Percentiles rank a stretch among this genome's conserved stretches.
Evolutionary conservation across 2,888 invertebrate genomes (phyloP).

Genomic region (Hydrotaea diabolus): DNA sequence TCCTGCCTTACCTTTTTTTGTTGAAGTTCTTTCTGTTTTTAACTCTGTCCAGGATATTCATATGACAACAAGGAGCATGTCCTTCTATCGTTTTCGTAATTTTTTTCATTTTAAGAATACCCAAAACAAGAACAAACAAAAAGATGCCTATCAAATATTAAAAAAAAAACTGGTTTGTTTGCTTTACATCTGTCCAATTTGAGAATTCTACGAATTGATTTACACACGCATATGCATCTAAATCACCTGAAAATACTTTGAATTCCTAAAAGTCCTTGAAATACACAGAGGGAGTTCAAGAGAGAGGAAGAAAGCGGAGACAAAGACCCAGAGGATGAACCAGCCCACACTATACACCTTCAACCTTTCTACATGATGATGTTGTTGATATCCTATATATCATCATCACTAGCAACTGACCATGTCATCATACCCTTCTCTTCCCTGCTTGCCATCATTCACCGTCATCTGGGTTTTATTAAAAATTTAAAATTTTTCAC

Average conservation of each 20-base stretch:
- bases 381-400: not conserved
- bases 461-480: not conserved
- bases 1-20: too few species aligned
- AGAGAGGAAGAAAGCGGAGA: too few species aligned
- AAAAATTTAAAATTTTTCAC: not conserved
- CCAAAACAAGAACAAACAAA: not conserved
- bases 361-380: not conserved
- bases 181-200: not conserved
- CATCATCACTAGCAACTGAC: not conserved
- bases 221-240: not conserved
- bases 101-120: too few species aligned
- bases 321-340: not conserved
- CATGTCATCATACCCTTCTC: not conserved
- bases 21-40: too few species aligned
- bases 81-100: too few species aligned
- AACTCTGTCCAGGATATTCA: too few species aligned
- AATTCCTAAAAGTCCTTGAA: constrained; percentile 48
- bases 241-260: constrained; percentile 57
- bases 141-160: not conserved
- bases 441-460: too few species aligned
- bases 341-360: not conserved
- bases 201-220: not conserved
- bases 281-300: too few species aligned
- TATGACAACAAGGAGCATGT: not conserved
- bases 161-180: not conserved